These are phyloP conservation scores for Megaleporinus macrocephalus DNA, from an alignment of 2,113 vertebrate species.

Conservation along the genomic window DNA sequence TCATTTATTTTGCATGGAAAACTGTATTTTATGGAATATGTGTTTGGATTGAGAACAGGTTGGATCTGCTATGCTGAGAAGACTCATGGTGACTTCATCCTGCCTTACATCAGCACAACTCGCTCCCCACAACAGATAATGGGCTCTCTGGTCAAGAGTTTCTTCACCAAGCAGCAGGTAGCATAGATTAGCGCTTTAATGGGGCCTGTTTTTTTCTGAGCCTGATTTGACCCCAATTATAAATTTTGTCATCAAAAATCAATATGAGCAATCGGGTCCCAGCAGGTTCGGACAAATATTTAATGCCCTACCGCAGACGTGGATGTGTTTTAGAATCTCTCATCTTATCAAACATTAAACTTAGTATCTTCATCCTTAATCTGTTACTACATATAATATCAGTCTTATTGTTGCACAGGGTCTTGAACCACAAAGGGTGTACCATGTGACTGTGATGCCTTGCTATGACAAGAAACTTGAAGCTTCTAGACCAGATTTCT, in stretches of 20 bases:
- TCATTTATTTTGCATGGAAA: not conserved
- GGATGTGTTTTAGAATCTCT: not conserved
- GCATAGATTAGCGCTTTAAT: not conserved
- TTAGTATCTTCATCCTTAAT: too few species aligned
- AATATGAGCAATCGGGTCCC: too few species aligned
- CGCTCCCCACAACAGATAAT: constrained; percentile 96
- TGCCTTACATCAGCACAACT: constrained; percentile 90
- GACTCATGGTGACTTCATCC: constrained; percentile 88
- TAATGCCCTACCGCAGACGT: too few species aligned
- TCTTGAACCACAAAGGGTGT: constrained; percentile 82
- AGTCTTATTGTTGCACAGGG: constrained; percentile 68
- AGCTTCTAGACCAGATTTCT: constrained; percentile 93
- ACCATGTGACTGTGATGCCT: constrained; percentile 94
- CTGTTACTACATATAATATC: too few species aligned
- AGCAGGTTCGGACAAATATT: too few species aligned
- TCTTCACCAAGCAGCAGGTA: constrained; percentile 88
- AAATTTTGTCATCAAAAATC: too few species aligned
- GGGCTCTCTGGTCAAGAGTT: constrained; percentile 91
- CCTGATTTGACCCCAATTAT: too few species aligned
- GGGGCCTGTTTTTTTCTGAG: too few species aligned
- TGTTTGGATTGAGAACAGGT: constrained; percentile 72
- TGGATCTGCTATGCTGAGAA: constrained; percentile 99
- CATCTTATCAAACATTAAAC: not conserved
- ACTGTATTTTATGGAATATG: not conserved
- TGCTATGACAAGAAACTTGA: constrained; percentile 98